These are phyloP conservation scores for Brachionus sp. DNA, from an alignment of 1,140 invertebrate species.

Conservation along the genomic window DNA sequence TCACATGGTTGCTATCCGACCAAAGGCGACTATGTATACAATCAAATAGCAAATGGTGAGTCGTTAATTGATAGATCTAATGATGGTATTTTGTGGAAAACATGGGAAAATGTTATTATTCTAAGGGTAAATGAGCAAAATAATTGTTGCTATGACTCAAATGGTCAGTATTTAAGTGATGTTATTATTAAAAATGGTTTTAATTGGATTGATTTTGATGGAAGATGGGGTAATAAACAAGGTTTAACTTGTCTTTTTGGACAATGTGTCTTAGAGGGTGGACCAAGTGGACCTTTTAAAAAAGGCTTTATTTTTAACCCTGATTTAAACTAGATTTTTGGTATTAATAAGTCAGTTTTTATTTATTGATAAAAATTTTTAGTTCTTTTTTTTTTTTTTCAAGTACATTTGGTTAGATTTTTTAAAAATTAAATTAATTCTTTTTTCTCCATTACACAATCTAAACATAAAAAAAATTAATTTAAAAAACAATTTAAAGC, in stretches of 20 bases:
- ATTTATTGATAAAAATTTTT: too few species aligned
- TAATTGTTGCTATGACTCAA: conserved; percentile 17
- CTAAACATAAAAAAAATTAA: too few species aligned
- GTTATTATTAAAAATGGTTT: background rate
- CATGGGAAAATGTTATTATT: conserved; percentile 10
- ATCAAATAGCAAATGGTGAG: conserved; percentile 13
- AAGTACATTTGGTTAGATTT: too few species aligned
- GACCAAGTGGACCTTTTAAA: conserved; percentile 31
- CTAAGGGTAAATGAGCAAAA: conserved; percentile 11
- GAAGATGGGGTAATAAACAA: conserved; percentile 13
- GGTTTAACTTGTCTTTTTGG: conserved; percentile 13
- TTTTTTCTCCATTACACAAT: too few species aligned
- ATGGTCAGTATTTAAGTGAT: background rate
- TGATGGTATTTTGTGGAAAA: conserved; percentile 7
- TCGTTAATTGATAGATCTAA: background rate
- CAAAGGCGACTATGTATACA: conserved; percentile 20
- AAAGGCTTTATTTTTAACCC: conserved; percentile 15
- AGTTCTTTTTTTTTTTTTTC: too few species aligned
- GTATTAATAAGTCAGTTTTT: background rate
- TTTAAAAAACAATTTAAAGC: too few species aligned
- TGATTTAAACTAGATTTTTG: background rate
- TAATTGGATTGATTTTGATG: conserved; percentile 22
- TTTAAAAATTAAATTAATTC: too few species aligned
- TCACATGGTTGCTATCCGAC: conserved; percentile 27
- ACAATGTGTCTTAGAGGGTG: conserved; percentile 32